These are phyloP conservation scores for Pristionchus exspectatus DNA, from an alignment of 2,888 invertebrate genomes.

Conservation along the genomic window DNA sequence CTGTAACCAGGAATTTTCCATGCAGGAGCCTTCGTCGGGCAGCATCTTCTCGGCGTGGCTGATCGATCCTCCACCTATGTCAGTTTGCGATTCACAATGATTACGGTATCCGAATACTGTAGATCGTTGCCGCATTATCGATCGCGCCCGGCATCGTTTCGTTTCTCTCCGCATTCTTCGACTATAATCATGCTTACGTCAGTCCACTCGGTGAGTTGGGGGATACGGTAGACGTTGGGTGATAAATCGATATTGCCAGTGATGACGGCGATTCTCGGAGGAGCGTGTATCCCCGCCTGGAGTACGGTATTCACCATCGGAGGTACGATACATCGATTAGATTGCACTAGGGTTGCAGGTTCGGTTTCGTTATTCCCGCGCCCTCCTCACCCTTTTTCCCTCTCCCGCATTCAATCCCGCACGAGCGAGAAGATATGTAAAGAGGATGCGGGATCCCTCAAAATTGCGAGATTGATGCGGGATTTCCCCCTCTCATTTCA, in stretches of 20 bases:
- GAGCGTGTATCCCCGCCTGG: conserved; percentile 19
- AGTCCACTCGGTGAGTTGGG: conserved; percentile 46
- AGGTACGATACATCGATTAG: not conserved
- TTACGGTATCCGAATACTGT: conserved; percentile 5
- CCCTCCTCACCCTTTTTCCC: no score
- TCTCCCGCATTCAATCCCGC: no score
- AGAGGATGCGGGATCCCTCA: no score
- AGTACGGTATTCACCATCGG: conserved; percentile 3
- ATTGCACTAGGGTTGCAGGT: no score
- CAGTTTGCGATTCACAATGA: not conserved
- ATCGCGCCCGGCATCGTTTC: not conserved
- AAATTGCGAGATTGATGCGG: no score
- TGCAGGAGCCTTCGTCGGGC: conserved; percentile 37
- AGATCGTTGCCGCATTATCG: conserved; percentile 3
- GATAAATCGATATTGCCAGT: conserved; percentile 12
- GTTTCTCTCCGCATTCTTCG: conserved; percentile 39
- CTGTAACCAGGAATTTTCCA: not conserved
- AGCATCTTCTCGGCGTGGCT: not conserved
- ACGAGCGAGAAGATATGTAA: no score
- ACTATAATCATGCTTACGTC: conserved; percentile 25
- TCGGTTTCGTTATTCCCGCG: no score
- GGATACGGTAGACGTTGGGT: not conserved
- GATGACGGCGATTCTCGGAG: conserved; percentile 41
- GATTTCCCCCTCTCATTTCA: no score
- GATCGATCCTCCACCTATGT: not conserved